Evolutionary conservation across 2,888 invertebrate genomes (phyloP).

Genomic region (Physocephala rufipes): DNA sequence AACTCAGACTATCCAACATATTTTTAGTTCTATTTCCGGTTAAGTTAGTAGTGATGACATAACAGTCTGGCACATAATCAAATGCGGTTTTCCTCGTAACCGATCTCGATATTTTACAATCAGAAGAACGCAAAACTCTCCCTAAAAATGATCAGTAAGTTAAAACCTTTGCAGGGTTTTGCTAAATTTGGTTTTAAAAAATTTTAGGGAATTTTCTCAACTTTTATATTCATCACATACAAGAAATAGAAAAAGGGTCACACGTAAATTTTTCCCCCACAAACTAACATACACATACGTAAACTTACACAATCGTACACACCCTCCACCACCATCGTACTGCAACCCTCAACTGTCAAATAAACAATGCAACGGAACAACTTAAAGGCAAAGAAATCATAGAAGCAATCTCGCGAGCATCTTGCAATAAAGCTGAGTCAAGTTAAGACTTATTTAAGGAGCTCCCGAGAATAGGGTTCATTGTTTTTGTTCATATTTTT

Average conservation of each 20-base stretch:
- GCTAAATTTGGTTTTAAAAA: too few relatives aligned
- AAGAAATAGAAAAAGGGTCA: too few relatives aligned
- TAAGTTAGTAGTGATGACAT: too few relatives aligned
- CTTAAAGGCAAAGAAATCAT: background rate
- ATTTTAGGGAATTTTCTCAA: too few relatives aligned
- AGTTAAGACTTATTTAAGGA: slow-evolving; percentile 26
- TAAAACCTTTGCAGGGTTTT: background rate
- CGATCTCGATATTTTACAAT: too few relatives aligned
- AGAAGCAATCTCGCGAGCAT: background rate
- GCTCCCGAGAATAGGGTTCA: slow-evolving; percentile 10
- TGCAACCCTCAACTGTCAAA: background rate
- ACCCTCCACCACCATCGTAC: background rate
- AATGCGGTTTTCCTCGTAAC: too few relatives aligned
- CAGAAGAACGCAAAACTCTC: too few relatives aligned
- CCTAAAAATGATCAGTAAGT: background rate
- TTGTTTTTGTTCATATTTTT: background rate
- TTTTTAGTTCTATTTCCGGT: too few relatives aligned
- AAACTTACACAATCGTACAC: background rate
- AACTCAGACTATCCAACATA: too few relatives aligned
- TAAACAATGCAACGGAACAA: slow-evolving; percentile 4
- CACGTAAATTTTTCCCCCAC: too few relatives aligned
- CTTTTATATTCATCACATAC: background rate
- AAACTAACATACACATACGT: background rate
- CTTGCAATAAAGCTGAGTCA: slow-evolving; percentile 25
- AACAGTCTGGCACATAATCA: too few relatives aligned